Conservation (phyloP, 2,113 vertebrate genomes). For the Sylvia atricapilla region DNA sequence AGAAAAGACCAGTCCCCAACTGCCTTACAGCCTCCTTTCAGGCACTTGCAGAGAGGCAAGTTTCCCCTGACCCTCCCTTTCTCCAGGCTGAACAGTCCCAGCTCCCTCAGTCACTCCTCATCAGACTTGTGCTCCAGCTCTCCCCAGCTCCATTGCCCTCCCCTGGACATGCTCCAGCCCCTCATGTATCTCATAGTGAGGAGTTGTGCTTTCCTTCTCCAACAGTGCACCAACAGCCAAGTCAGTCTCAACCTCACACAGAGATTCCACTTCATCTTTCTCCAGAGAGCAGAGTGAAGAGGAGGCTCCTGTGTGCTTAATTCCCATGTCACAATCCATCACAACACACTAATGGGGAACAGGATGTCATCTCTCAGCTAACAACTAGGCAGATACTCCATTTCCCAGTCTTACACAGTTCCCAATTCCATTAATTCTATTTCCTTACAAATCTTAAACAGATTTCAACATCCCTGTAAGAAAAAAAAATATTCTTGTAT, state of each 20-base stretch:
- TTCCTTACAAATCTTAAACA: not conserved
- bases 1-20: not conserved
- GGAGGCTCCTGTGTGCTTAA: not conserved
- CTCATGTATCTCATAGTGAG: not conserved
- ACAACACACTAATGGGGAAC: not conserved
- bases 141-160: fast-evolving
- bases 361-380: not conserved
- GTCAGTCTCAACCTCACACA: not conserved
- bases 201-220: not conserved
- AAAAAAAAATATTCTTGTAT: not conserved
- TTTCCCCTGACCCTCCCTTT: not conserved
- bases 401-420: not conserved
- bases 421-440: not conserved
- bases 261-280: not conserved
- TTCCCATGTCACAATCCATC: not conserved
- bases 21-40: not conserved
- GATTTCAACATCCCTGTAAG: not conserved
- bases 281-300: not conserved
- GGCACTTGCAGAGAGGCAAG: not conserved
- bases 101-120: not conserved
- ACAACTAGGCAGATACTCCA: not conserved
- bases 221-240: not conserved
- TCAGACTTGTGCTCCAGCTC: not conserved
- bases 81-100: not conserved
- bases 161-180: not conserved